Evolutionary conservation across 1,140 invertebrate species (phyloP).

Genomic region (Steinernema feltiae): DNA sequence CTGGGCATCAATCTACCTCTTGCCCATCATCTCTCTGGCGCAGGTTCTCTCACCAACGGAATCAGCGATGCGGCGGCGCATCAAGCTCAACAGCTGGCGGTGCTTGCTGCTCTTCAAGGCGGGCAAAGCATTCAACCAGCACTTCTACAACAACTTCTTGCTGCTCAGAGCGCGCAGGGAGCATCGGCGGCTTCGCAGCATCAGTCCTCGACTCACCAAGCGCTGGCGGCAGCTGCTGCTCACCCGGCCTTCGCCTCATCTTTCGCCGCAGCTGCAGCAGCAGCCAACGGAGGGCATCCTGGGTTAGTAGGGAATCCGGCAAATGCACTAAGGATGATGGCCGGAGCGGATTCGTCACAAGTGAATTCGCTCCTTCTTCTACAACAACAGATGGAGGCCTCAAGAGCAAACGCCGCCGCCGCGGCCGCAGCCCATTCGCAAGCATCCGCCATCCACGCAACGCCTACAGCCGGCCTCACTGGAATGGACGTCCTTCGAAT

Average conservation of each 20-base stretch:
- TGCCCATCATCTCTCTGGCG: neutral
- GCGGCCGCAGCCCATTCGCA: neutral
- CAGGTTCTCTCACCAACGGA: neutral
- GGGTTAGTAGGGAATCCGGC: neutral
- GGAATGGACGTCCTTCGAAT: neutral
- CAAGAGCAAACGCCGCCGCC: neutral
- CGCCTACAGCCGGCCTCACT: neutral
- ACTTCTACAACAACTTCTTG: neutral
- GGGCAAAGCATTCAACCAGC: neutral
- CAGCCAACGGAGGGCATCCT: neutral
- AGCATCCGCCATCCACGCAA: too few species aligned
- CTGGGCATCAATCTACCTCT: neutral
- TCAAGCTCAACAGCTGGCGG: neutral
- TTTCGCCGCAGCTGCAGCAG: too few species aligned
- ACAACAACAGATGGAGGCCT: slow-evolving; percentile 4
- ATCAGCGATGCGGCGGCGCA: neutral
- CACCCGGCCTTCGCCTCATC: neutral
- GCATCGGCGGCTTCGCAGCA: neutral
- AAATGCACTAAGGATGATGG: neutral
- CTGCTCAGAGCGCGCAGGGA: too few species aligned
- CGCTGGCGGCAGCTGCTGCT: neutral
- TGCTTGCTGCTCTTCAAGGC: neutral
- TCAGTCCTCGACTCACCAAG: neutral
- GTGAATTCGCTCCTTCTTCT: neutral
- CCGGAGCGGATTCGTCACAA: neutral